Percentiles rank a stretch among this genome's conserved stretches.
Conservation (phyloP, 2,888 invertebrate genomes). For the Eulithis testata region DNA sequence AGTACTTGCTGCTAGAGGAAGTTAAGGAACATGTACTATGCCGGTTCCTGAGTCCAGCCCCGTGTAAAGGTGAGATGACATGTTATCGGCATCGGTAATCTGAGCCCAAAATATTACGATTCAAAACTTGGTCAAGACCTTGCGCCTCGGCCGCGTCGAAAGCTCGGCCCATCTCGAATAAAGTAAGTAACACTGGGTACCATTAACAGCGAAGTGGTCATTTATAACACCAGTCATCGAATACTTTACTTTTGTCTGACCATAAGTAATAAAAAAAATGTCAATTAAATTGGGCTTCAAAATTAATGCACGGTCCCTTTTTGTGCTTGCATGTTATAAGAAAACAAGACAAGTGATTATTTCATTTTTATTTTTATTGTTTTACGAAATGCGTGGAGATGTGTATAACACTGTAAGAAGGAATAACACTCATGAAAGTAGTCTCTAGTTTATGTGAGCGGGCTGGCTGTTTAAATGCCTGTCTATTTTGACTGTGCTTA, state of each 20-base stretch:
- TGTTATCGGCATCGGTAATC: conserved; percentile 81
- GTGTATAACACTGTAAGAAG: too few species aligned
- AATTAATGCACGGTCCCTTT: conserved; percentile 66
- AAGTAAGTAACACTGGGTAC: conserved; percentile 68
- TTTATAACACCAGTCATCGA: conserved; percentile 71
- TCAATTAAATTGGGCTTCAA: conserved; percentile 69
- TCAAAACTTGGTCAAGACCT: conserved; percentile 83
- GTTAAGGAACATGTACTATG: neutral
- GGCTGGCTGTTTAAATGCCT: conserved; percentile 29
- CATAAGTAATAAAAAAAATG: conserved; percentile 77
- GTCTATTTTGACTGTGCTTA: conserved; percentile 42
- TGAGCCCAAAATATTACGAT: conserved; percentile 84
- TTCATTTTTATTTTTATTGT: conserved; percentile 3
- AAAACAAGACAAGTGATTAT: conserved; percentile 27
- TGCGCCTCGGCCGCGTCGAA: conserved; percentile 56
- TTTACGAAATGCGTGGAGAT: too few species aligned
- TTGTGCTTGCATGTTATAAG: conserved; percentile 41
- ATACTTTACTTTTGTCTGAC: conserved; percentile 68
- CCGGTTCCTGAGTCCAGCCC: conserved; percentile 54
- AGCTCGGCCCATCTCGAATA: conserved; percentile 64
- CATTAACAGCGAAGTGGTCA: conserved; percentile 75
- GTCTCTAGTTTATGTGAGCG: conserved; percentile 26
- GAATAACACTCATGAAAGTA: conserved; percentile 16
- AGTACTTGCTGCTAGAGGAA: neutral
- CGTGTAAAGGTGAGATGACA: conserved; percentile 79